Percentiles rank a stretch among this genome's conserved stretches.
Conservation (phyloP, 2,888 invertebrate genomes). For the Lissonota sp. region DNA sequence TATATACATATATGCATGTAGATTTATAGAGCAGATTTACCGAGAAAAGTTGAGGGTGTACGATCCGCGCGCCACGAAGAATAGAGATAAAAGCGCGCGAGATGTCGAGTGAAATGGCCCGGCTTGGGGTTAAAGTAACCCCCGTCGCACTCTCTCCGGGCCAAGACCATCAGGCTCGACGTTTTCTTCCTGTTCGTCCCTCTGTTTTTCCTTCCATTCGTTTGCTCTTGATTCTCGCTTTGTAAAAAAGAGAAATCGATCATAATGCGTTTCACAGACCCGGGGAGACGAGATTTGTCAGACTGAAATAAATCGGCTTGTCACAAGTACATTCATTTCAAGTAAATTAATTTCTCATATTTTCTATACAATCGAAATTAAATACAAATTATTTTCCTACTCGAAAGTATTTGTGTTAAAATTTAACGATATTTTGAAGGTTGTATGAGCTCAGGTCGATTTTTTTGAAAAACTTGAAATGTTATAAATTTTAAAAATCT, state of each 20-base stretch:
- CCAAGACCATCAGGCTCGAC: constrained; percentile 12
- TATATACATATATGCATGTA: constrained; percentile 2
- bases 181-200: constrained; percentile 31
- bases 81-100: constrained; percentile 6
- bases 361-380: no score
- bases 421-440: no score
- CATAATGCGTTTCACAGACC: constrained; percentile 33
- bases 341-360: no score
- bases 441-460: no score
- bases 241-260: constrained; percentile 32
- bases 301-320: no score
- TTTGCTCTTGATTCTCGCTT: constrained; percentile 50
- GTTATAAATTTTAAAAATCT: no score
- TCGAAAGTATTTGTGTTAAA: no score
- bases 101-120: constrained; percentile 1
- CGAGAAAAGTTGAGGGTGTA: background rate
- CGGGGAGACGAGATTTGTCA: no score
- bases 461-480: no score
- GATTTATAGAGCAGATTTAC: background rate
- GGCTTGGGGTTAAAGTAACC: constrained; percentile 15
- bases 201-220: constrained; percentile 47
- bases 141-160: constrained; percentile 6
- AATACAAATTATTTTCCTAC: no score
- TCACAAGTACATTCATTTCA: no score
- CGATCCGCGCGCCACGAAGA: constrained; percentile 1